Base-by-base conservation (phyloP, 2,797 vertebrate species). In the Brachymystax lenok region DNA sequence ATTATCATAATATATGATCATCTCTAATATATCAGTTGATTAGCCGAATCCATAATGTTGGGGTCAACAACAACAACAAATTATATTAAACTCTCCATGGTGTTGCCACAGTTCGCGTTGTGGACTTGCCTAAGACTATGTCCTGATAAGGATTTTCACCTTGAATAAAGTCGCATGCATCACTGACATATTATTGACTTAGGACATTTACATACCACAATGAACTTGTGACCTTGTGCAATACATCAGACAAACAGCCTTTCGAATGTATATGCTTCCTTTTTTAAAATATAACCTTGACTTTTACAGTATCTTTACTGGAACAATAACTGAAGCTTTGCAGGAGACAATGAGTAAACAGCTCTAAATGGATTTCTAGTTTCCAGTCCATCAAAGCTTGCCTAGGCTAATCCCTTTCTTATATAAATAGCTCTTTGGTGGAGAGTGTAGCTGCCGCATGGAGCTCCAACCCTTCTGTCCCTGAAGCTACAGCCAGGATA, bases 361-460 rank as follows among this genome's bases (percentile, higher is more conserved):
- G 80, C 80, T 83, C 79, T 80, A 50, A 89, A 86, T 88, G 86
- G 86, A 83, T 73, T 84, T 87, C 84, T 90, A 89, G 92, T 88
- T 93, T 93, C 85, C 91, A 86, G 88, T 92, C 92, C 93, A 93
- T 94, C 94, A 94, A 94, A 94, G 94, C 92, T 82, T 92, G 89
- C 85, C 85, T 91, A 82, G 73, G 91, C 92, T 95, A 95, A 95
- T 95, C 94, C 93, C 90, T 94, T 94, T 95, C 93, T 95, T 95
- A 95, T 95, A 95, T 95, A 95, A 95, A 95, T 95, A 95, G 95
- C 94, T 92, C 90, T 91, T 92, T 92, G 93, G 93, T 93, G 91
- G 91, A 88, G 92, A 86, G 92, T 90, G 91, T 91, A 92, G 92
- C 92, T 93, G 92, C 93, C 87, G 89, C 93, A 90, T 91, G 91